Conservation (phyloP, 2,113 vertebrate species). For the Rhinoptilus africanus region DNA sequence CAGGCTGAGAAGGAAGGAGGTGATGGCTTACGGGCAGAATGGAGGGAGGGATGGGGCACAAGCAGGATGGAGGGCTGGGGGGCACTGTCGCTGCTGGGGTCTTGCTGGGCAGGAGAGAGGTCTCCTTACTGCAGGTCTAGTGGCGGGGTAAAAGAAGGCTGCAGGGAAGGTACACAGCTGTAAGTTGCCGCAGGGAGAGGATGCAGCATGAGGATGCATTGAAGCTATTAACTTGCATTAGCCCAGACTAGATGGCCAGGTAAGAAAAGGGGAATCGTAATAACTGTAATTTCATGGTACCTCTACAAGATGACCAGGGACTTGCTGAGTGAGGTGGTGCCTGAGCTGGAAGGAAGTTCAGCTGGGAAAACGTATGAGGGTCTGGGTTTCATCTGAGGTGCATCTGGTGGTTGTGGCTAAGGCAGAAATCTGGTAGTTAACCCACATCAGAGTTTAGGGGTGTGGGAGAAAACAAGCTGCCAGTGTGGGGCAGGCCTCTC, state of each 20-base stretch:
- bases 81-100: neutral
- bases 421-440: conserved; percentile 13
- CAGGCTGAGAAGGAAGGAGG: neutral
- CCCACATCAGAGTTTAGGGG: neutral
- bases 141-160: neutral
- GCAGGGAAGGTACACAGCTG: neutral
- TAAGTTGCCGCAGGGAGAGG: neutral
- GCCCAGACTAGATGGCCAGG: neutral
- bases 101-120: neutral
- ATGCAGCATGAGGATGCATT: neutral
- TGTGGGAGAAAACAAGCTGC: neutral
- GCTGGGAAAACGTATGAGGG: neutral
- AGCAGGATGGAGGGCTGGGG: neutral
- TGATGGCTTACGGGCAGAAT: neutral
- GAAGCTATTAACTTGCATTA: neutral
- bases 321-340: neutral
- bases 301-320: neutral
- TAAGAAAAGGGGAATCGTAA: neutral
- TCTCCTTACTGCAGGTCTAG: neutral
- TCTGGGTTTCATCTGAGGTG: neutral
- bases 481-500: neutral
- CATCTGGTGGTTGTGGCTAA: conserved; percentile 4
- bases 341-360: conserved; percentile 18
- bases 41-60: neutral
- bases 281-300: neutral